These are phyloP conservation scores for Sympetrum striolatum DNA, from an alignment of 2,888 invertebrate genomes.

Conservation along the genomic window DNA sequence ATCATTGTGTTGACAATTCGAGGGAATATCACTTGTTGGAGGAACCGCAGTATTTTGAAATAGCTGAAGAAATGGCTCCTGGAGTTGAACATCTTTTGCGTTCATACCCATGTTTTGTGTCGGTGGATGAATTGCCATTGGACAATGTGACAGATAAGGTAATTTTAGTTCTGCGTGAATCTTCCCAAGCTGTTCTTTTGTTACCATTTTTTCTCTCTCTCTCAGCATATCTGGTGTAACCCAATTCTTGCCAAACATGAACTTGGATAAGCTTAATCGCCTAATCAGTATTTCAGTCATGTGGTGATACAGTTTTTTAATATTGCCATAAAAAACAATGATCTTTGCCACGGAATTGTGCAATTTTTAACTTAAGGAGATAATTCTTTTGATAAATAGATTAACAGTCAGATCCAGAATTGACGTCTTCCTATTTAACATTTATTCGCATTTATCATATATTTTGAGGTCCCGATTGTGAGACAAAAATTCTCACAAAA, in stretches of 20 bases:
- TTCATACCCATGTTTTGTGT: constrained; percentile 78
- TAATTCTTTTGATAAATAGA: too few species aligned
- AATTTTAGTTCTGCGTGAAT: constrained; percentile 47
- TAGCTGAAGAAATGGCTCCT: constrained; percentile 71
- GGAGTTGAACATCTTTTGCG: constrained; percentile 75
- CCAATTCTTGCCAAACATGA: background rate
- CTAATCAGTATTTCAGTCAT: too few species aligned
- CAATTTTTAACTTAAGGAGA: too few species aligned
- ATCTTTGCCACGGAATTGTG: too few species aligned
- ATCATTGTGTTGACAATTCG: constrained; percentile 85
- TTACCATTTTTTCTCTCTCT: background rate
- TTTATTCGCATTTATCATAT: too few species aligned
- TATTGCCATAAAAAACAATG: too few species aligned
- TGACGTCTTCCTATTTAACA: too few species aligned
- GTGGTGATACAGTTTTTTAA: too few species aligned
- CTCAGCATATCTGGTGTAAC: background rate
- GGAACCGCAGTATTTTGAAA: constrained; percentile 78
- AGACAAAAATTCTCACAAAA: too few species aligned
- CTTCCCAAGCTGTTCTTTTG: background rate
- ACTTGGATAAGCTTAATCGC: too few species aligned
- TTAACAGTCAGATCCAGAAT: too few species aligned
- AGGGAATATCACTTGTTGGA: constrained; percentile 79
- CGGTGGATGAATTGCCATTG: constrained; percentile 75
- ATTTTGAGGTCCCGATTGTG: too few species aligned
- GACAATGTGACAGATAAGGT: constrained; percentile 71